Conservation (phyloP, 2,888 invertebrate species). For the Polyommatus iphigenia region DNA sequence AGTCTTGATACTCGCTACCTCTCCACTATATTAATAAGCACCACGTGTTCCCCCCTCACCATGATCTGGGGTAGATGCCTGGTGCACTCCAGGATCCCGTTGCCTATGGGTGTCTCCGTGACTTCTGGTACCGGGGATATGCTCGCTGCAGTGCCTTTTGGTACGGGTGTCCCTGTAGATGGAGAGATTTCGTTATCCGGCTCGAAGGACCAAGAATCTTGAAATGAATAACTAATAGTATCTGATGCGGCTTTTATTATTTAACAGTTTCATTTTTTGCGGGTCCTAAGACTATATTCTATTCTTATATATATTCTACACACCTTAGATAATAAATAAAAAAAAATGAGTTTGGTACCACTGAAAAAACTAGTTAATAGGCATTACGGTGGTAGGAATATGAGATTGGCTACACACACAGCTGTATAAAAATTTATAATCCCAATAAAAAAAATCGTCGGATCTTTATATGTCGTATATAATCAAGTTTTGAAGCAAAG, state of each 20-base stretch:
- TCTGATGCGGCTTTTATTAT: not conserved
- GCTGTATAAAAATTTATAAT: too few species aligned
- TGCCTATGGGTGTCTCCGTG: conserved; percentile 78
- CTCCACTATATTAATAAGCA: conserved; percentile 71
- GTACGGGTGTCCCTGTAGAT: conserved; percentile 60
- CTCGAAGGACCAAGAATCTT: not conserved
- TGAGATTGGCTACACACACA: too few species aligned
- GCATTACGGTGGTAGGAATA: too few species aligned
- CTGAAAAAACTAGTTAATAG: too few species aligned
- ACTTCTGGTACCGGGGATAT: conserved; percentile 78
- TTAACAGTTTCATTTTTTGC: not conserved
- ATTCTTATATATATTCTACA: too few species aligned
- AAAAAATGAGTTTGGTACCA: too few species aligned
- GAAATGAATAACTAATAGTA: too few species aligned
- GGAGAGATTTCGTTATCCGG: not conserved
- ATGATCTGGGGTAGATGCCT: conserved; percentile 85
- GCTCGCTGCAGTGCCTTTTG: conserved; percentile 62
- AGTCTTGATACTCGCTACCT: conserved; percentile 31
- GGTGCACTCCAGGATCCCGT: conserved; percentile 83
- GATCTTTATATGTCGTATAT: too few species aligned
- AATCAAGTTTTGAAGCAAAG: too few species aligned
- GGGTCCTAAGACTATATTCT: too few species aligned
- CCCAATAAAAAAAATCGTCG: too few species aligned
- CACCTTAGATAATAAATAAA: too few species aligned
- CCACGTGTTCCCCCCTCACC: conserved; percentile 89